These are phyloP conservation scores for Euclidia mi DNA, from an alignment of 2,888 invertebrate genomes.

Conservation along the genomic window DNA sequence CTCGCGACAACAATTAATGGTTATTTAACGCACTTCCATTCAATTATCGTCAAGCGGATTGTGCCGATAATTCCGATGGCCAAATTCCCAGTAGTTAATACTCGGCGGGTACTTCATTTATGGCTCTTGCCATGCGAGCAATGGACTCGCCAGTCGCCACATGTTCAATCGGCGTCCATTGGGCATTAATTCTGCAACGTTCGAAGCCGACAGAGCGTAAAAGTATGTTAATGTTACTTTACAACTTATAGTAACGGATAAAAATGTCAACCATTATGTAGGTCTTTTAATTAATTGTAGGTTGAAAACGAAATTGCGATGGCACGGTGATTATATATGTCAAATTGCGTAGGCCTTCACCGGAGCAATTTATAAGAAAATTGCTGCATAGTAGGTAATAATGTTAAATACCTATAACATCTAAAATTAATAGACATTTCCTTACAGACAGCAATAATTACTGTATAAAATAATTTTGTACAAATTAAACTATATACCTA, in stretches of 20 bases:
- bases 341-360: slow-evolving; percentile 24
- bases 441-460: slow-evolving; percentile 38
- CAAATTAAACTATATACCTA: slow-evolving; percentile 48
- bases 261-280: slow-evolving; percentile 63
- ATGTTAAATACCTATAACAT: not conserved
- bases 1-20: slow-evolving; percentile 82
- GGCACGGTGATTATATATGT: slow-evolving; percentile 55
- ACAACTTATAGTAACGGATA: slow-evolving; percentile 65
- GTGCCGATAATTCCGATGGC: slow-evolving; percentile 80
- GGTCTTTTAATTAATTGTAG: slow-evolving; percentile 65
- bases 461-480: slow-evolving; percentile 44
- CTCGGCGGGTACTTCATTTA: slow-evolving; percentile 78
- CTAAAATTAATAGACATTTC: slow-evolving; percentile 39
- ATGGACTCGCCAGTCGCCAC: slow-evolving; percentile 69
- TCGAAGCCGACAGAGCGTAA: slow-evolving; percentile 72
- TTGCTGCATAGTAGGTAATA: not conserved
- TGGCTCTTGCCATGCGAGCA: slow-evolving; percentile 71
- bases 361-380: slow-evolving; percentile 4
- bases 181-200: slow-evolving; percentile 78
- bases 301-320: slow-evolving; percentile 55
- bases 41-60: slow-evolving; percentile 83
- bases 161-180: slow-evolving; percentile 69
- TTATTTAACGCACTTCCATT: slow-evolving; percentile 84
- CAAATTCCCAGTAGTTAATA: slow-evolving; percentile 82
- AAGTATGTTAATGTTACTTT: slow-evolving; percentile 77